Conservation (phyloP, 2,888 invertebrate species). For the Timema cristinae region DNA sequence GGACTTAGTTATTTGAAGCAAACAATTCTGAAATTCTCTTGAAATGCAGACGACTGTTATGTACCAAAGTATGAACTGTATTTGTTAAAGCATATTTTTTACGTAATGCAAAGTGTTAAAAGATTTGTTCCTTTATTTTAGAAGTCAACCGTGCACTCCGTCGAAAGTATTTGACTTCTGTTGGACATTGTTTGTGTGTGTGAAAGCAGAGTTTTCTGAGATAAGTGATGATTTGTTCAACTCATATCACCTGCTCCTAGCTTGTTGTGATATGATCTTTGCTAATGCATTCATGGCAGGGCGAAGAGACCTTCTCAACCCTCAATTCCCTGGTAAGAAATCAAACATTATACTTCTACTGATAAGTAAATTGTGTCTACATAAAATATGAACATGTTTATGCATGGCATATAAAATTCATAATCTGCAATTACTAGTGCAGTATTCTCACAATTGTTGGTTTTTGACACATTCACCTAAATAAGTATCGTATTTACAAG, state of each 20-base stretch:
- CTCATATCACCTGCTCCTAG: slow-evolving; percentile 86
- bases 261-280: slow-evolving; percentile 88
- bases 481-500: too few relatives aligned
- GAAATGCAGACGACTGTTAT: too few relatives aligned
- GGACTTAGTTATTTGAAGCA: background rate
- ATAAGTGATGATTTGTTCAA: slow-evolving; percentile 91
- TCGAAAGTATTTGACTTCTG: slow-evolving; percentile 86
- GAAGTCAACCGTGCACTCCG: slow-evolving; percentile 71
- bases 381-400: too few relatives aligned
- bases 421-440: too few relatives aligned
- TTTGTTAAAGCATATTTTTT: too few relatives aligned
- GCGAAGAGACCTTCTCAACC: slow-evolving; percentile 81
- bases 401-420: too few relatives aligned
- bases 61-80: too few relatives aligned
- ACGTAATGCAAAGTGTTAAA: too few relatives aligned
- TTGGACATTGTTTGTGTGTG: slow-evolving; percentile 89
- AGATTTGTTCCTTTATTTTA: slow-evolving; percentile 42
- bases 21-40: background rate
- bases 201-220: slow-evolving; percentile 80
- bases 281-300: slow-evolving; percentile 77
- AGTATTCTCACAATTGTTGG: too few relatives aligned
- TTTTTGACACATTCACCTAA: too few relatives aligned
- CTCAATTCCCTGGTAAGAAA: slow-evolving; percentile 66
- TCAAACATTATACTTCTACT: background rate
- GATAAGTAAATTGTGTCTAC: background rate